Conservation (phyloP, 2,113 vertebrate species). For the Malurus melanocephalus region DNA sequence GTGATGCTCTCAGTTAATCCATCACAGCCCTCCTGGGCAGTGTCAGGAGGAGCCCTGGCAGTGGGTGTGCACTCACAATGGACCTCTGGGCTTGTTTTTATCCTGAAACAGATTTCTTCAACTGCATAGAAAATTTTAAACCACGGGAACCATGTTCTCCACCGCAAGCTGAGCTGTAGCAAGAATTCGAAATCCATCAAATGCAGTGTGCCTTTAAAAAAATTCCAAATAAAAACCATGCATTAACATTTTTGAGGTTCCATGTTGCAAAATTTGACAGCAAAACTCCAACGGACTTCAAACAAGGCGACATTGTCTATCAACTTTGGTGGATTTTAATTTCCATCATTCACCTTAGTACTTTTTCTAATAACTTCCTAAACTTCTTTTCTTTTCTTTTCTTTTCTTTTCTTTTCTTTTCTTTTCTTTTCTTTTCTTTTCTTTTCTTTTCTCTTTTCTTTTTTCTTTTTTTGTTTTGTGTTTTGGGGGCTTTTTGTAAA, state of each 20-base stretch:
- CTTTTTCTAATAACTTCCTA: not conserved
- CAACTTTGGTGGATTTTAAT: not conserved
- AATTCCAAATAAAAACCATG: not conserved
- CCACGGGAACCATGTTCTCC: not conserved
- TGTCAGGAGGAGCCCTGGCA: not conserved
- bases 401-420: no score
- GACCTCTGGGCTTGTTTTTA: not conserved
- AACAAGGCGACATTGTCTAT: not conserved
- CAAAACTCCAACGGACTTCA: not conserved
- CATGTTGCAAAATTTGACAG: not conserved
- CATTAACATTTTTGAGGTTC: not conserved
- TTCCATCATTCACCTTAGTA: not conserved
- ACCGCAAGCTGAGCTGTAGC: not conserved
- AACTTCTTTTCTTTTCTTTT: not conserved
- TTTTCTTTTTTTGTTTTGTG: no score
- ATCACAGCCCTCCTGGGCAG: conserved; percentile 52
- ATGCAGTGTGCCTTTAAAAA: not conserved
- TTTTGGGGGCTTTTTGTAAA: not conserved
- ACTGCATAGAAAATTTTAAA: not conserved
- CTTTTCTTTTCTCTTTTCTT: no score
- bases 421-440: no score
- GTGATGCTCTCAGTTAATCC: conserved; percentile 52
- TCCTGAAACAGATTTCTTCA: not conserved
- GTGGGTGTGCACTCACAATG: not conserved
- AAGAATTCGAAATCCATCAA: not conserved